Base-by-base conservation (phyloP, 2,888 invertebrate genomes). In the Nomada flava region DNA sequence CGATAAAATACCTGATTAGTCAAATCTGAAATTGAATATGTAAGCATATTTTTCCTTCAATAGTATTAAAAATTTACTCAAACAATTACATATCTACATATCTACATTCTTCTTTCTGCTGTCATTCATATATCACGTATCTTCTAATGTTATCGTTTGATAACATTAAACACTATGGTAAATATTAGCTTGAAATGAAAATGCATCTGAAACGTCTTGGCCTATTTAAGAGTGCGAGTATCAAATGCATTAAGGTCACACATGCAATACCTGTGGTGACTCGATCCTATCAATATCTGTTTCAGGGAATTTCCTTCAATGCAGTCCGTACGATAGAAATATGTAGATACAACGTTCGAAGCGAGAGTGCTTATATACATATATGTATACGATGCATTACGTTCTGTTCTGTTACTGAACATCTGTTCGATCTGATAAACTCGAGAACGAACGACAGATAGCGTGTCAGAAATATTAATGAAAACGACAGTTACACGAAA, bases 201-300 rank as follows among this genome's bases (percentile, higher is more conserved):
- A 72, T 82, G 82, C 77, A 70, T 47, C 70, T 67, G 18, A 60
- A 71, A 59, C 75, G 79, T 76, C 79, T 84, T 86, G 86, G 85
- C 84, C 88, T 85, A 88, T 77, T 86, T 83, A 68, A 65, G 70
- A 53, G 74, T 81, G 72, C 78, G 77, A 77, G 80, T 84, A 86
- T 84, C 85, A 71, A 57, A 81, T 76, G 85, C 79, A 76, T 82
- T 84, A 74, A 57, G 72, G 65, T 57, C 73, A 36, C n/a, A 20
- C 44, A 26, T 59, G 59, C 52, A 53, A 57, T 67, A 52, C 67
- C 42, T 59, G n/a, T 42, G 50, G 50, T 47, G 47, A 62, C 23
- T 70, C 52, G 67, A 69, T 29, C 23, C 29, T 26, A 42, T 59
- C 74, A 29, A 67, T 71, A 71, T 67, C 68, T 59, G 60, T 44